Conservation (phyloP, 2,797 vertebrate species). For the Anas bernieri region DNA sequence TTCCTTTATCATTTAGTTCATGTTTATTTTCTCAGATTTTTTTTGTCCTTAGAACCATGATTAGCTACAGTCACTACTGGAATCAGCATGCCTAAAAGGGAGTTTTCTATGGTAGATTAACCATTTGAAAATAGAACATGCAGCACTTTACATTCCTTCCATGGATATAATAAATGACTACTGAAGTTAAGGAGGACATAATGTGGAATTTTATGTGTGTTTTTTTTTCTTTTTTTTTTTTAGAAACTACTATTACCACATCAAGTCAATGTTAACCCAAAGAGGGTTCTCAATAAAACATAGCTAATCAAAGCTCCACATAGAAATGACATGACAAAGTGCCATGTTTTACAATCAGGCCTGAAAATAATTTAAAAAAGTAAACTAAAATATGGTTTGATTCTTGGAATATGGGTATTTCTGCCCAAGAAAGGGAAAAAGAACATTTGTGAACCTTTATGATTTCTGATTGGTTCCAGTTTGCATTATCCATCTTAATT, state of each 20-base stretch:
- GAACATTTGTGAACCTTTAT: neutral
- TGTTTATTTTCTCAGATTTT: neutral
- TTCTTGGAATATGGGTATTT: neutral
- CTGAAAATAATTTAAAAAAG: neutral
- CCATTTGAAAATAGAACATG: neutral
- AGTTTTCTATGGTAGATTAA: neutral
- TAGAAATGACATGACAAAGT: neutral
- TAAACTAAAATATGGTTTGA: neutral
- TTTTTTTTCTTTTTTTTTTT: neutral
- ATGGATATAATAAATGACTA: neutral
- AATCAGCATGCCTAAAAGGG: neutral
- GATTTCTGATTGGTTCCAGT: neutral
- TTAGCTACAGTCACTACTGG: neutral
- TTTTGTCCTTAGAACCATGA: neutral
- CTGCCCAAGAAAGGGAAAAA: neutral
- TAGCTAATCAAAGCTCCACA: neutral
- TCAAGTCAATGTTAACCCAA: neutral
- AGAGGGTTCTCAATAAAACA: neutral
- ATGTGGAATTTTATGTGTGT: neutral
- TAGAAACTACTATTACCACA: neutral
- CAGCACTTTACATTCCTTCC: neutral
- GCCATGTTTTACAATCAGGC: neutral
- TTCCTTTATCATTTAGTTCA: neutral
- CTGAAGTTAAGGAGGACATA: neutral
- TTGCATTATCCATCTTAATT: neutral